These are phyloP conservation scores for Cordilura impudica DNA, from an alignment of 2,888 invertebrate genomes.

Conservation along the genomic window DNA sequence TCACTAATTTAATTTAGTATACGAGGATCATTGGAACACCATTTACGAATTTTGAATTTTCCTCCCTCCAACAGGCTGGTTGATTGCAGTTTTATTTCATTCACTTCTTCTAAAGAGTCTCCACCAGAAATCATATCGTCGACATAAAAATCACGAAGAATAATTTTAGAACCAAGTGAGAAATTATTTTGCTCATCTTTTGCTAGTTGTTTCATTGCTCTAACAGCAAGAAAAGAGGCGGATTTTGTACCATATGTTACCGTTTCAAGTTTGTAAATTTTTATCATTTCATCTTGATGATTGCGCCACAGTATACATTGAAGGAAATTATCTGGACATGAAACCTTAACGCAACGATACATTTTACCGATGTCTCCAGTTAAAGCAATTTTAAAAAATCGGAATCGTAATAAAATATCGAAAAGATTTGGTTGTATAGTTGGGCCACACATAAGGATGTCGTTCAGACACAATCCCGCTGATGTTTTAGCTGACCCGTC, in stretches of 20 bases:
- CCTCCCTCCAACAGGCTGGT: not conserved
- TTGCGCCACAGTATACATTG: slow-evolving; percentile 59
- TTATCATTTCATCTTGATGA: slow-evolving; percentile 2
- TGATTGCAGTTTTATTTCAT: slow-evolving; percentile 20
- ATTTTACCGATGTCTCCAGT: slow-evolving; percentile 61
- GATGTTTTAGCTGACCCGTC: slow-evolving; percentile 30
- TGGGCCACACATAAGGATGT: slow-evolving; percentile 4
- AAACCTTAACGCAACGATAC: slow-evolving; percentile 55
- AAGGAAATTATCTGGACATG: slow-evolving; percentile 42
- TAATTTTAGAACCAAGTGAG: slow-evolving; percentile 20
- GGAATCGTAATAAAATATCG: slow-evolving; percentile 44
- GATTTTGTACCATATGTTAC: slow-evolving; percentile 48
- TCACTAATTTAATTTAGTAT: not conserved
- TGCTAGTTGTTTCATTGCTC: slow-evolving; percentile 44
- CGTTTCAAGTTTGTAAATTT: slow-evolving; percentile 42
- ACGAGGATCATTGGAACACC: slow-evolving; percentile 30
- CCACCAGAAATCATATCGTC: slow-evolving; percentile 52
- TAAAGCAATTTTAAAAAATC: slow-evolving; percentile 40
- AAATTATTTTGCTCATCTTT: slow-evolving; percentile 14
- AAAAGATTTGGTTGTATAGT: slow-evolving; percentile 47
- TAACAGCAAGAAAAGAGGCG: slow-evolving; percentile 32
- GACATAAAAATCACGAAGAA: slow-evolving; percentile 48
- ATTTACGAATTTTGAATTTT: slow-evolving; percentile 40
- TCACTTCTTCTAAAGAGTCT: slow-evolving; percentile 24
- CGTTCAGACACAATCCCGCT: slow-evolving; percentile 13